Percentiles rank a stretch among this genome's conserved stretches.
phyloP scores from a whole-genome alignment of 2,888 invertebrate species.

The Allolobophora icterica region DNA sequence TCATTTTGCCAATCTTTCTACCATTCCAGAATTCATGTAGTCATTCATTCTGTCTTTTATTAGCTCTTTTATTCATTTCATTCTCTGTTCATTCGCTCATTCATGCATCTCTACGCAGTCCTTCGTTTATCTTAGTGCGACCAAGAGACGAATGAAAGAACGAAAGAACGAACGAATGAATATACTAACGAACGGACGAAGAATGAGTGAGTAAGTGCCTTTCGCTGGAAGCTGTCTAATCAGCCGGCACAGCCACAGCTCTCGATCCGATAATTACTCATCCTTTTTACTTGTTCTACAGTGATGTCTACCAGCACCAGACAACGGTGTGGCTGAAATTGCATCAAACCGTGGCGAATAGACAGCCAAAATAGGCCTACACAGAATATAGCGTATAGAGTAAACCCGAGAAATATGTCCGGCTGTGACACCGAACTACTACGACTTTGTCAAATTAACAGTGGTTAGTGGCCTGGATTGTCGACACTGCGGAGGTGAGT shows the following conservation, averaged over 20 bases:
- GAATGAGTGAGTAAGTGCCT: not conserved
- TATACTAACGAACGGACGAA: not conserved
- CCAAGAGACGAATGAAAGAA: too few relatives aligned
- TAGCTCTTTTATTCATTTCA: not conserved
- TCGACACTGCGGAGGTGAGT: too few relatives aligned
- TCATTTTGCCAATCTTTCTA: not conserved
- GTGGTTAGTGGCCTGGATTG: too few relatives aligned
- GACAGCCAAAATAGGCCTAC: not conserved
- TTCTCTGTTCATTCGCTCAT: not conserved
- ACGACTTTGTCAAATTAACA: too few relatives aligned
- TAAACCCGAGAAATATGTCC: too few relatives aligned
- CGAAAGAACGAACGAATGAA: not conserved
- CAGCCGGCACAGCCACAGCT: not conserved
- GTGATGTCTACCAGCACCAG: not conserved
- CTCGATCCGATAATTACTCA: not conserved
- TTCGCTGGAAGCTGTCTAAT: not conserved
- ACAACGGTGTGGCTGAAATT: not conserved
- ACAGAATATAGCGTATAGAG: too few relatives aligned
- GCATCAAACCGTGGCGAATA: not conserved
- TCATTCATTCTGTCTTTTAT: not conserved
- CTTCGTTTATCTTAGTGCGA: not conserved
- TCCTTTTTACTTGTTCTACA: not conserved
- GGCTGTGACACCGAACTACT: too few relatives aligned
- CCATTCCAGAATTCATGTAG: not conserved
- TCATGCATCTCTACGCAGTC: not conserved